Conservation (phyloP, 2,888 invertebrate species). For the Nomada hirtipes region DNA sequence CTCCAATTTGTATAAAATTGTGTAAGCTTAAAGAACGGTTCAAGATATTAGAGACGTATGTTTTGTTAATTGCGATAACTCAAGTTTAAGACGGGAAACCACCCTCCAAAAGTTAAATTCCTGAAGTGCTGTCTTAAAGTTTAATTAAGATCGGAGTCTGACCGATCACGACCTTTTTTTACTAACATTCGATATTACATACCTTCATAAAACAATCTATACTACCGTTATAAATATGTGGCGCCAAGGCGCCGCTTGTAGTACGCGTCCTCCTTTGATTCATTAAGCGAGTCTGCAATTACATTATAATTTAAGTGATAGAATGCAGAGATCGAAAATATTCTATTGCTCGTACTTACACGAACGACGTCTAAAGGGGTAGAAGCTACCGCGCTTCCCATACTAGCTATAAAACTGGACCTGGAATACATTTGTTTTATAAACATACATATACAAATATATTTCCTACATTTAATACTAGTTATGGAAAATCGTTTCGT, state of each 20-base stretch:
- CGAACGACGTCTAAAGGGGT: constrained; percentile 97
- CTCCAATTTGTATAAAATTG: no score
- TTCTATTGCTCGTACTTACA: constrained; percentile 86
- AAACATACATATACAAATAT: not conserved
- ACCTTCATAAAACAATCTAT: constrained; percentile 93
- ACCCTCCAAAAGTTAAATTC: no score
- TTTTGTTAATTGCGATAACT: no score
- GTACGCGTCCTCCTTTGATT: constrained; percentile 90
- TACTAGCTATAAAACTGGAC: constrained; percentile 95
- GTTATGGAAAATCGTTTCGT: constrained; percentile 18
- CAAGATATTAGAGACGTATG: no score
- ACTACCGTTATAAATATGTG: constrained; percentile 91
- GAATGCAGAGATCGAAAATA: not conserved
- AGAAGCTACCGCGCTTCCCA: constrained; percentile 96
- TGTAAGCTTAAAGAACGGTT: no score
- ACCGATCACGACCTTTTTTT: no score
- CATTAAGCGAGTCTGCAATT: constrained; percentile 95
- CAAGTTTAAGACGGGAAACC: no score
- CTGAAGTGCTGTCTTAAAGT: no score
- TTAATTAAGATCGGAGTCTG: no score
- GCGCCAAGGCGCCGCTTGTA: constrained; percentile 82
- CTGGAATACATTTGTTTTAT: constrained; percentile 84
- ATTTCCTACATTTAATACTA: not conserved
- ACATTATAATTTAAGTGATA: constrained; percentile 10
- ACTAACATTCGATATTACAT: constrained; percentile 67